phyloP scores from a whole-genome alignment of 92 coral and sea anemone genomes.

The Palythoa grandis region DNA sequence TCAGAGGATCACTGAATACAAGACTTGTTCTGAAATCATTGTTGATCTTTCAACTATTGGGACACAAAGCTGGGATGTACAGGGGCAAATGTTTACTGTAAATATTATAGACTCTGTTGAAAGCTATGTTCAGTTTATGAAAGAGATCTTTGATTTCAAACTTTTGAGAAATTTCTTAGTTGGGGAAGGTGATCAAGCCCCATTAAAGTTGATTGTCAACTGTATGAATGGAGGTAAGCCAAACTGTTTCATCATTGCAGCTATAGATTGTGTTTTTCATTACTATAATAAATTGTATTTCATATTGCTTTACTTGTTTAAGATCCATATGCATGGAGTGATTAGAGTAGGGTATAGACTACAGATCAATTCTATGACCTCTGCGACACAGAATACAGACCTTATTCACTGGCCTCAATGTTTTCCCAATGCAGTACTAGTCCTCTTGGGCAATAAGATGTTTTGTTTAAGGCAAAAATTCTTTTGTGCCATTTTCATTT shows the following conservation, averaged over 20 bases:
- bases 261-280: neutral
- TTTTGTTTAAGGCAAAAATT: no score
- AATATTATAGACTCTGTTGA: constrained; percentile 84
- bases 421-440: no score
- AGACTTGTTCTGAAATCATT: constrained; percentile 69
- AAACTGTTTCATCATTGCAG: neutral
- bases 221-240: constrained; percentile 93
- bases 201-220: constrained; percentile 76
- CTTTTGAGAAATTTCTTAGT: constrained; percentile 70
- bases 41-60: constrained; percentile 79
- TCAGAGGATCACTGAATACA: constrained; percentile 75
- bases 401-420: no score
- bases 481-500: no score
- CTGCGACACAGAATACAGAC: no score
- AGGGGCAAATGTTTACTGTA: constrained; percentile 79
- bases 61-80: constrained; percentile 83
- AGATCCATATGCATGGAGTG: no score
- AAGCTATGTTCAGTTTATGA: constrained; percentile 87
- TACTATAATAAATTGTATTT: no score
- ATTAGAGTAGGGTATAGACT: no score
- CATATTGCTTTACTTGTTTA: no score
- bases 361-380: no score
- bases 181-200: constrained; percentile 55
- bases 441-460: no score
- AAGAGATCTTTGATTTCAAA: constrained; percentile 91